Evolutionary conservation across 2,888 invertebrate genomes (phyloP).

Genomic region (Cerastis leucographa): DNA sequence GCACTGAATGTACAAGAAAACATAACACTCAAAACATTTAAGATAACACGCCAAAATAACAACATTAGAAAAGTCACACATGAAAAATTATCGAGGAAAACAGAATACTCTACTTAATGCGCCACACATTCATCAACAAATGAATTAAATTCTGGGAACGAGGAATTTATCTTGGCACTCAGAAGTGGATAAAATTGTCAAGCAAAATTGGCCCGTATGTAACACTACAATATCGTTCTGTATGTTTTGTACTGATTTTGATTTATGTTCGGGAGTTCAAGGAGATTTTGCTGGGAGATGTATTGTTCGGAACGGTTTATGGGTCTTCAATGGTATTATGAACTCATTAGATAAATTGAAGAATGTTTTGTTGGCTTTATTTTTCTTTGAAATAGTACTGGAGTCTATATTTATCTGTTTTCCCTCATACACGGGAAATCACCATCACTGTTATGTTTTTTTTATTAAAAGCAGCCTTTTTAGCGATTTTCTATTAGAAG

Average conservation of each 20-base stretch:
- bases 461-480: background rate
- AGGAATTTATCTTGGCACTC: constrained; percentile 53
- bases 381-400: background rate
- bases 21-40: constrained; percentile 9
- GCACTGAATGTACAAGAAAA: background rate
- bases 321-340: constrained; percentile 34
- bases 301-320: constrained; percentile 18
- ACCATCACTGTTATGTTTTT: background rate
- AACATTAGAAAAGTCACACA: constrained; percentile 23
- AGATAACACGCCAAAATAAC: constrained; percentile 11
- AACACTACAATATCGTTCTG: constrained; percentile 20
- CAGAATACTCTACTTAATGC: constrained; percentile 35
- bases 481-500: background rate
- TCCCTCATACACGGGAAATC: background rate
- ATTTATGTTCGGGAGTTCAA: constrained; percentile 50
- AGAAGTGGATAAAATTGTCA: constrained; percentile 51
- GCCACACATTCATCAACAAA: constrained; percentile 54
- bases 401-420: background rate
- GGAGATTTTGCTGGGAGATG: constrained; percentile 15
- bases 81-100: constrained; percentile 40
- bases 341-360: constrained; percentile 18
- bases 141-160: constrained; percentile 50
- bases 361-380: constrained; percentile 4
- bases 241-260: constrained; percentile 47
- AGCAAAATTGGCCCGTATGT: constrained; percentile 28